Evolutionary conservation across 2,888 invertebrate species (phyloP).

Genomic region (Plebejus anna): DNA sequence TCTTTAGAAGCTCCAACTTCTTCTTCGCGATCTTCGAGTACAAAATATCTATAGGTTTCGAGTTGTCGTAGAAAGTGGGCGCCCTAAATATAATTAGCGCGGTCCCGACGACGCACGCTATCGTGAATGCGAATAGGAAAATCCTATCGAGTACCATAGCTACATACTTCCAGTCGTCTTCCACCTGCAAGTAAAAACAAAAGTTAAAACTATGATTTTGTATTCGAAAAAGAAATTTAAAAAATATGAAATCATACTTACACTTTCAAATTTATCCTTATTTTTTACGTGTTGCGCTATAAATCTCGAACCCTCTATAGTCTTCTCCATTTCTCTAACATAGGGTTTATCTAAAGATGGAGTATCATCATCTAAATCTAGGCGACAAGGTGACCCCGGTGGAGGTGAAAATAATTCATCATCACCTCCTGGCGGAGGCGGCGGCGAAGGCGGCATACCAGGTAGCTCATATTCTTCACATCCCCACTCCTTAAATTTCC

Average conservation of each 20-base stretch:
- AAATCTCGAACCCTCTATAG: constrained; percentile 94
- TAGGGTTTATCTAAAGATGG: constrained; percentile 91
- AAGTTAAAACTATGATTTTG: constrained; percentile 32
- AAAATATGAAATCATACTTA: constrained; percentile 76
- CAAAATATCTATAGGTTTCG: constrained; percentile 92
- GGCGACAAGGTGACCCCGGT: constrained; percentile 81
- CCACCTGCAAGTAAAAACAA: constrained; percentile 81
- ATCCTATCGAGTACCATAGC: constrained; percentile 97
- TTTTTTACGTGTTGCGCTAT: constrained; percentile 97
- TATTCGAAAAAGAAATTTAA: background rate
- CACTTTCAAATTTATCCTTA: constrained; percentile 96
- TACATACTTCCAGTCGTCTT: constrained; percentile 99
- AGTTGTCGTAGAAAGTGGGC: constrained; percentile 94
- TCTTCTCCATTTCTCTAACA: constrained; percentile 93
- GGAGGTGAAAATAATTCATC: constrained; percentile 92
- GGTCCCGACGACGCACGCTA: constrained; percentile 95
- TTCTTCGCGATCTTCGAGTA: constrained; percentile 96
- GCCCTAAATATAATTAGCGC: constrained; percentile 93
- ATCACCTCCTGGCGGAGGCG: constrained; percentile 88
- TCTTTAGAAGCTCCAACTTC: constrained; percentile 91
- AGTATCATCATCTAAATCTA: constrained; percentile 82
- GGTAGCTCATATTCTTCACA: constrained; percentile 88
- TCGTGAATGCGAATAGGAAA: constrained; percentile 96
- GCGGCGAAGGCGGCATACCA: constrained; percentile 84
- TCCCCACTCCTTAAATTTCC: constrained; percentile 74